Evolutionary conservation across 2,113 vertebrate genomes (phyloP).

Genomic region (Melanerpes formicivorus): DNA sequence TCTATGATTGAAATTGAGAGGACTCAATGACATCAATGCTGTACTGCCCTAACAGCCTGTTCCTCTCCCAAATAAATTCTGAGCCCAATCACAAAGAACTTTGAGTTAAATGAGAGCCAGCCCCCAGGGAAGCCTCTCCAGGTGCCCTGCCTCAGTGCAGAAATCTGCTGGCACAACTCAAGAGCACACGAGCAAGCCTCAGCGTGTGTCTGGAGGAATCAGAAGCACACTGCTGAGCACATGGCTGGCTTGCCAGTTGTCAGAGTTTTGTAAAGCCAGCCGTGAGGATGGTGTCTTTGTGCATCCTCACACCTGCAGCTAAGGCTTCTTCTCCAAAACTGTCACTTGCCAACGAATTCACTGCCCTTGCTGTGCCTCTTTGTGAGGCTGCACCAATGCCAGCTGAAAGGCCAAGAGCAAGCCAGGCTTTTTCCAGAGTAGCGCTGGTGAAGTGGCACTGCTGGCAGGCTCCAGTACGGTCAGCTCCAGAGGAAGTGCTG

Average conservation of each 20-base stretch:
- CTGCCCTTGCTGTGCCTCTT: neutral
- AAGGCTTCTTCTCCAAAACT: neutral
- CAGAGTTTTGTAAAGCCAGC: neutral
- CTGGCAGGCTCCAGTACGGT: fast-evolving
- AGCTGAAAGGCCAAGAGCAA: neutral
- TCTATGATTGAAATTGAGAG: neutral
- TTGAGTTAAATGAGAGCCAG: neutral
- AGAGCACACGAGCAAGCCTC: neutral
- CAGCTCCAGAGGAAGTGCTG: neutral
- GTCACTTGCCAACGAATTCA: neutral
- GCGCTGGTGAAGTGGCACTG: neutral
- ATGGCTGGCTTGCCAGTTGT: neutral
- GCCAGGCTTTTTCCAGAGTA: fast-evolving
- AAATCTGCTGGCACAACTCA: neutral
- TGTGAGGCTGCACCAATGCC: neutral
- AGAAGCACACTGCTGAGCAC: neutral
- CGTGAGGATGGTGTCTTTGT: neutral
- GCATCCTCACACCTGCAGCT: neutral
- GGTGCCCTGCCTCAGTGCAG: neutral
- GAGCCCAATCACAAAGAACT: fast-evolving
- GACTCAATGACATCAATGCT: neutral
- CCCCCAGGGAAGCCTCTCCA: neutral
- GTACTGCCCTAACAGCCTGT: neutral
- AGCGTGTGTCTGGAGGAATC: fast-evolving
- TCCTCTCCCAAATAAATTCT: neutral